A percentile compares a stretch with the other conserved stretches of the same genome.
Conservation (phyloP, 2,113 vertebrate species). For the Crocuta crocuta region DNA sequence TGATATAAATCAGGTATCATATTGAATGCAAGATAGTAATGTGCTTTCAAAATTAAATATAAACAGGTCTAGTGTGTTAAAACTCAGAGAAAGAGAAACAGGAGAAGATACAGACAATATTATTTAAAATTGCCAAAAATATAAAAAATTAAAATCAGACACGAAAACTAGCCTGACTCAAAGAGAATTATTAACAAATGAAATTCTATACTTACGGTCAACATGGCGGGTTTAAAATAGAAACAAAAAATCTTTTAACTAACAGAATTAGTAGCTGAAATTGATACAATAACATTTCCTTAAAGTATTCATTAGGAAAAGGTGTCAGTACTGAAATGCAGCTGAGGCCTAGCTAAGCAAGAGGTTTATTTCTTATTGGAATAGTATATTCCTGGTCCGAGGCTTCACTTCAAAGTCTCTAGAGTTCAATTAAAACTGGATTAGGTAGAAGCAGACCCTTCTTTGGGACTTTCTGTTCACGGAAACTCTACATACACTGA, state of each 20-base stretch:
- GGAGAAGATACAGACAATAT: not conserved
- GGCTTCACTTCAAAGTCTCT: conserved; percentile 98
- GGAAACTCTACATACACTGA: conserved; percentile 87
- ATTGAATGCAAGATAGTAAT: not conserved
- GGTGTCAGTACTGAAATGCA: conserved; percentile 83
- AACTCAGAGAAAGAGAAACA: conserved; percentile 28
- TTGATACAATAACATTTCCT: conserved; percentile 66
- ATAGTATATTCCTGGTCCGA: conserved; percentile 89
- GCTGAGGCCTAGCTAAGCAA: conserved; percentile 87
- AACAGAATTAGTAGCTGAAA: conserved; percentile 32
- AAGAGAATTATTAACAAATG: not conserved
- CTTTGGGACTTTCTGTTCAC: conserved; percentile 86
- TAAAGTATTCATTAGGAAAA: conserved; percentile 89
- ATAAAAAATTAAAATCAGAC: conserved; percentile 33
- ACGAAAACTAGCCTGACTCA: not conserved
- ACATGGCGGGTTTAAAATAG: conserved; percentile 30
- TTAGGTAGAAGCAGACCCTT: conserved; percentile 91
- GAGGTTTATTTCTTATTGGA: conserved; percentile 82
- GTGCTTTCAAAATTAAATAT: conserved; percentile 28
- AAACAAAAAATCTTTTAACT: conserved; percentile 10
- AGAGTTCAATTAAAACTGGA: conserved; percentile 99
- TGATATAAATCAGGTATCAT: not conserved
- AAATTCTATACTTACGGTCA: not conserved
- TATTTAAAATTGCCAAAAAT: not conserved
- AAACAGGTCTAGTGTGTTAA: not conserved